Conservation (phyloP, 2,888 invertebrate genomes). For the Nesidiocoris tenuis region DNA sequence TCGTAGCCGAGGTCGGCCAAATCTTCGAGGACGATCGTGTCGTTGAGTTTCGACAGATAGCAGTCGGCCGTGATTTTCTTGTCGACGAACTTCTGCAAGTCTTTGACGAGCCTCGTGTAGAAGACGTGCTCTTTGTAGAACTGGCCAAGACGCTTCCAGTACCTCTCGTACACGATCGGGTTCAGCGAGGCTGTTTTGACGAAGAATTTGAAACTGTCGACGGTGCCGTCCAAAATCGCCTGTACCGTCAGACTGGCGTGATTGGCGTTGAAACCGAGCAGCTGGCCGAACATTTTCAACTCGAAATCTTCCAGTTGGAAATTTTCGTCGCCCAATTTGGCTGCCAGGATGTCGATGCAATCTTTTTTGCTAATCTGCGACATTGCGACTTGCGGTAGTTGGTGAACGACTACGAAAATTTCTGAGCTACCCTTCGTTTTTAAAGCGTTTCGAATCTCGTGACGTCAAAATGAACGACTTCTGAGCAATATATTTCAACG, state of each 20-base stretch:
- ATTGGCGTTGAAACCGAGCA: conserved; percentile 44
- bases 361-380: conserved; percentile 19
- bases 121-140: conserved; percentile 46
- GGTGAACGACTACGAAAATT: too few relatives aligned
- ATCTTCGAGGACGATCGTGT: conserved; percentile 45
- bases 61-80: conserved; percentile 45
- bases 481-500: too few relatives aligned
- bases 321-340: conserved; percentile 6
- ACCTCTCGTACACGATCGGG: conserved; percentile 34
- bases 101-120: conserved; percentile 33
- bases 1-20: conserved; percentile 32
- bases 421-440: too few relatives aligned
- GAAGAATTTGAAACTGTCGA: conserved; percentile 41
- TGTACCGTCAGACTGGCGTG: conserved; percentile 42
- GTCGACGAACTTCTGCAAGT: conserved; percentile 34
- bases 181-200: conserved; percentile 40
- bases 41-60: conserved; percentile 42
- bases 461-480: too few relatives aligned
- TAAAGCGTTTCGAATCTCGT: too few relatives aligned
- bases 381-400: conserved; percentile 51
- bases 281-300: conserved; percentile 37
- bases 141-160: conserved; percentile 31
- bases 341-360: conserved; percentile 23
- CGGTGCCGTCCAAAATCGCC: conserved; percentile 26
- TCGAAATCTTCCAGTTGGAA: conserved; percentile 38